phyloP scores from a whole-genome alignment of 2,888 invertebrate species.

The Drymonia ruficornis region DNA sequence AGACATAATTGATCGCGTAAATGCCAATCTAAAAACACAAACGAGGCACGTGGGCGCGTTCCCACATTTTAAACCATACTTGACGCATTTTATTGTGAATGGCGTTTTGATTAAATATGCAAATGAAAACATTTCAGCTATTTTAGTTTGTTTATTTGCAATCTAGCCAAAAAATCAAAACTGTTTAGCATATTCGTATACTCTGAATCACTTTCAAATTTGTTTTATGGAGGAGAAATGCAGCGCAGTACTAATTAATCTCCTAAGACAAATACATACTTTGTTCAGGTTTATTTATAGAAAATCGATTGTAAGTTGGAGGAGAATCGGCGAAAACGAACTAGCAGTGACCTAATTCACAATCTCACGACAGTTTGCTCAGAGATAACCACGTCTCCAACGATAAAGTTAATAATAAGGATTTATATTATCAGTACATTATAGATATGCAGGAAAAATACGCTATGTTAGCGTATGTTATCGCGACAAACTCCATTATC shows the following conservation, averaged over 20 bases:
- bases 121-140: background rate
- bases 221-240: too few relatives aligned
- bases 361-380: slow-evolving; percentile 45
- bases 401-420: slow-evolving; percentile 52
- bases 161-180: background rate
- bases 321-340: slow-evolving; percentile 32
- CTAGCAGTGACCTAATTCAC: slow-evolving; percentile 56
- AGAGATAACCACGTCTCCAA: slow-evolving; percentile 39
- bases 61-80: slow-evolving; percentile 45
- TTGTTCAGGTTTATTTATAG: slow-evolving; percentile 4
- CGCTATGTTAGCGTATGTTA: slow-evolving; percentile 24
- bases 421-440: slow-evolving; percentile 48
- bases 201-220: too few relatives aligned
- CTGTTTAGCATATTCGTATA: background rate
- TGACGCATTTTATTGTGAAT: slow-evolving; percentile 28
- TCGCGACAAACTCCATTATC: slow-evolving; percentile 25
- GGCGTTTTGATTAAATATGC: background rate
- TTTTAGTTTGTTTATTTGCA: background rate
- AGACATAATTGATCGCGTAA: slow-evolving; percentile 17
- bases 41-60: slow-evolving; percentile 45
- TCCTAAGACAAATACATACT: too few relatives aligned
- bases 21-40: slow-evolving; percentile 15
- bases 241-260: too few relatives aligned
- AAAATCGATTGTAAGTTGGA: slow-evolving; percentile 14
- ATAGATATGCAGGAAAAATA: slow-evolving; percentile 36